A percentile compares a stretch with the other conserved stretches of the same genome.
Evolutionary conservation across 2,797 vertebrate species (phyloP).

Genomic region (Neostethus bicornis): DNA sequence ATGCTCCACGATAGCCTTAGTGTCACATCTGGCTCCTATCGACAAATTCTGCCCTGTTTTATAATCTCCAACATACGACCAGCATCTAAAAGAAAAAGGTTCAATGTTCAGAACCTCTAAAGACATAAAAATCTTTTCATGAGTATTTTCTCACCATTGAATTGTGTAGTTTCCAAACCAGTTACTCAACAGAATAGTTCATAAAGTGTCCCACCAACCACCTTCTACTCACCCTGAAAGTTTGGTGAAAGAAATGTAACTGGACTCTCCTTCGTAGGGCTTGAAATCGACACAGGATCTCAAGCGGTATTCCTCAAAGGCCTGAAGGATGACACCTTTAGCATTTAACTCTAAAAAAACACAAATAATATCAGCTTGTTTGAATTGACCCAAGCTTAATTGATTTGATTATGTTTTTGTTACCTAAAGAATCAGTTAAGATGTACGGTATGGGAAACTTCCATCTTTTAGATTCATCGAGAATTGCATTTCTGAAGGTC

Average conservation of each 20-base stretch:
- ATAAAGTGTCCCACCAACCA: conserved; percentile 33
- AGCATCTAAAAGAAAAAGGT: conserved; percentile 76
- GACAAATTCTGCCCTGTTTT: conserved; percentile 85
- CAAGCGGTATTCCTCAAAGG: conserved; percentile 90
- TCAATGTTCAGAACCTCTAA: no score
- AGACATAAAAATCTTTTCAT: no score
- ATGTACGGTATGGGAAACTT: conserved; percentile 90
- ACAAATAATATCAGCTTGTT: conserved; percentile 13
- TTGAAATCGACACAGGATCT: conserved; percentile 94
- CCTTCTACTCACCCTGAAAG: conserved; percentile 79
- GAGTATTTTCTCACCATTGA: conserved; percentile 11
- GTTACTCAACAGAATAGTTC: not conserved
- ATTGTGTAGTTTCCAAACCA: not conserved
- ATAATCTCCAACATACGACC: conserved; percentile 88
- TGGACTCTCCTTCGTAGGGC: conserved; percentile 88
- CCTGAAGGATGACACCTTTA: conserved; percentile 90
- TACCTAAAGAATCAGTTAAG: conserved; percentile 88
- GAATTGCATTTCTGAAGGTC: conserved; percentile 81
- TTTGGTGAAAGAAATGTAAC: conserved; percentile 85
- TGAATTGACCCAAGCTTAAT: not conserved
- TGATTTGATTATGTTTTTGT: not conserved
- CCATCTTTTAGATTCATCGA: conserved; percentile 82
- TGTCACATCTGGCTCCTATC: conserved; percentile 84
- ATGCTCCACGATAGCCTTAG: conserved; percentile 86
- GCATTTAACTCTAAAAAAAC: conserved; percentile 85